phyloP scores from a whole-genome alignment of 1,140 invertebrate genomes.

The Ditylenchus dipsaci region DNA sequence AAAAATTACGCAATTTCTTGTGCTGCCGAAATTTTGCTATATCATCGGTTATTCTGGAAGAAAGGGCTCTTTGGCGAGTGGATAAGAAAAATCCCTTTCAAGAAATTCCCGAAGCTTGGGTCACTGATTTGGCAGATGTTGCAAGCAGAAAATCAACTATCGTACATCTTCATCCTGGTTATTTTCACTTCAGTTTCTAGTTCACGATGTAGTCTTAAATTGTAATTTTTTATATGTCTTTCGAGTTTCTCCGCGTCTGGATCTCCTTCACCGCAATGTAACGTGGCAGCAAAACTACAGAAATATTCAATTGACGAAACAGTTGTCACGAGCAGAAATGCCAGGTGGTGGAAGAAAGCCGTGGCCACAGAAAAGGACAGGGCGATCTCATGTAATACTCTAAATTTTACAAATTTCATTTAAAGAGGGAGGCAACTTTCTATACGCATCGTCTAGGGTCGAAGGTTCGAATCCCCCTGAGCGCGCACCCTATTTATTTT shows the following conservation, averaged over 20 bases:
- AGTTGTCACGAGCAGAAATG: conserved; percentile 74
- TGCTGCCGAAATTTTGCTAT: conserved; percentile 2
- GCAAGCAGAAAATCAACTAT: conserved; percentile 76
- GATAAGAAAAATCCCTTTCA: conserved; percentile 38
- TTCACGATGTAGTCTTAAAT: conserved; percentile 1
- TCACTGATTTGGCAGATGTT: conserved; percentile 78
- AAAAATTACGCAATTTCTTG: background rate
- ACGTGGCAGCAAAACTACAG: conserved; percentile 81
- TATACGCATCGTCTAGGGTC: too few relatives aligned
- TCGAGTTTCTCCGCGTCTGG: conserved; percentile 66
- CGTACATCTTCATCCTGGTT: conserved; percentile 77
- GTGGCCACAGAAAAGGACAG: conserved; percentile 80
- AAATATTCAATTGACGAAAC: conserved; percentile 69
- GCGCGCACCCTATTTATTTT: too few relatives aligned
- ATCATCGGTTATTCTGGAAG: background rate
- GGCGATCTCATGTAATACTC: conserved; percentile 74
- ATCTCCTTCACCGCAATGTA: conserved; percentile 80
- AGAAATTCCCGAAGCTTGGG: conserved; percentile 70
- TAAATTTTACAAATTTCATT: background rate
- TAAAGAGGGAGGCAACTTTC: too few relatives aligned
- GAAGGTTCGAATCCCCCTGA: too few relatives aligned
- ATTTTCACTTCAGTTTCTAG: conserved; percentile 61
- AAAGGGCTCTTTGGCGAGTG: conserved; percentile 29
- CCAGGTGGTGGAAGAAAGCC: conserved; percentile 68
- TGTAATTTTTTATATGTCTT: conserved; percentile 48